Evolutionary conservation across 2,113 vertebrate species (phyloP), one percentile per base, ranked within the genome.

Genomic region (Arenaria interpres): DNA sequence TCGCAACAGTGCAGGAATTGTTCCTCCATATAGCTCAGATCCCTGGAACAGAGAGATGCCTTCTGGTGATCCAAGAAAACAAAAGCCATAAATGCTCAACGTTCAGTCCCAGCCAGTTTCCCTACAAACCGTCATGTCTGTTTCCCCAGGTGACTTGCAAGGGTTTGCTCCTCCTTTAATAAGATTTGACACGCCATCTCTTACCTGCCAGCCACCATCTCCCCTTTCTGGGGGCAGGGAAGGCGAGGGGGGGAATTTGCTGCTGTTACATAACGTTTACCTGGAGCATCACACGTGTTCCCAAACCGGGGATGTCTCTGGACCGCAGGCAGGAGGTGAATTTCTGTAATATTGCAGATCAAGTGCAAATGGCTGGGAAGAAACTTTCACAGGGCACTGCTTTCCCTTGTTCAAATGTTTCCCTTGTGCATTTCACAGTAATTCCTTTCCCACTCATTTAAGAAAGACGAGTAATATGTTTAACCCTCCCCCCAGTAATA

Each of bases 241-340:
- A 60, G 57, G 57, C 8, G 57, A 50, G 18, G 43, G 50, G 41
- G 46, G 63, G 67, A 64, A 84, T 72, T 88, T 39, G 45, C 59
- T 2, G 0, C 43, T 8, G 94, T 98, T 98, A 97, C 80, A 88
- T 98, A 98, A 98, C 68, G 10, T 80, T 95, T 97, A 97, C 97
- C 98, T 98, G 95, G 97, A 98, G 88, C 96, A 93, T 54, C 1
- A 0, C 91, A 95, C 71, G 33, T 87, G 69, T 97, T 95, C 96
- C 94, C 95, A 96, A 77, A 95, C 80, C 81, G 93, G 93, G 74
- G 93, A 89, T 97, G 87, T 54, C 66, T 88, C 71, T 94, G 69
- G 54, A 74, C 73, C 1, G 1, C 72, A 74, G 77, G 69, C 7
- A 1, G 20, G 67, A 94, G 72, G n/a, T 69, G 19, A 39, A 87